Conservation (phyloP, 2,888 invertebrate genomes). For the Polyommatus iphigenia region DNA sequence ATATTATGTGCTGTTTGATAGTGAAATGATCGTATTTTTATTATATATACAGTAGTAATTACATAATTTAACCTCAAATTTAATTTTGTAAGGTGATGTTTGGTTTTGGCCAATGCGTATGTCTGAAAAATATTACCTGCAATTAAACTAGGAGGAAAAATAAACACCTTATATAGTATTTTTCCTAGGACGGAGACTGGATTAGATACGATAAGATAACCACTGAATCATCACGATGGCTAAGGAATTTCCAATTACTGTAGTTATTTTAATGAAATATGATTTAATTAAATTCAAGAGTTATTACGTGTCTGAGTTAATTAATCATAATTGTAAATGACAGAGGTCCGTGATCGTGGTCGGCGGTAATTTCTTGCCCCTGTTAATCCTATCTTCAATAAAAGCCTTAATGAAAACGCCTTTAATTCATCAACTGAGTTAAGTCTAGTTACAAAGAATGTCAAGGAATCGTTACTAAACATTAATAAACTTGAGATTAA, state of each 20-base stretch:
- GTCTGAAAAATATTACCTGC: neutral
- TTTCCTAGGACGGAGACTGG: too few relatives aligned
- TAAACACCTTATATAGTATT: too few relatives aligned
- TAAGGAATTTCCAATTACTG: neutral
- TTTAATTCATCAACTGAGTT: conserved; percentile 39
- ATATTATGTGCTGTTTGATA: too few relatives aligned
- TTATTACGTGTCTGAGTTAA: conserved; percentile 48
- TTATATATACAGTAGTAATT: too few relatives aligned
- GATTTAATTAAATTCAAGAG: conserved; percentile 7
- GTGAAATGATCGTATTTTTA: too few relatives aligned
- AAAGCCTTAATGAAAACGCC: conserved; percentile 70
- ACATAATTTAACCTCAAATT: too few relatives aligned
- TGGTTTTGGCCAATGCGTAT: neutral
- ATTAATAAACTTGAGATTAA: conserved; percentile 23
- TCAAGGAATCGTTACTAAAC: conserved; percentile 21
- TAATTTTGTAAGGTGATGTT: neutral
- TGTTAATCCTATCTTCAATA: conserved; percentile 63
- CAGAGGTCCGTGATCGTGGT: conserved; percentile 69
- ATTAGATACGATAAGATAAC: neutral
- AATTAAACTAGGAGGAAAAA: neutral
- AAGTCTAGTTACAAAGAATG: conserved; percentile 34
- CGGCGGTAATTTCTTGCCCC: conserved; percentile 66
- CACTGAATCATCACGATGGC: neutral
- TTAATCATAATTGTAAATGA: conserved; percentile 68
- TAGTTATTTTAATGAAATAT: neutral